These are phyloP conservation scores for Chloropsis hardwickii DNA, from an alignment of 2,113 vertebrate species.

Conservation along the genomic window DNA sequence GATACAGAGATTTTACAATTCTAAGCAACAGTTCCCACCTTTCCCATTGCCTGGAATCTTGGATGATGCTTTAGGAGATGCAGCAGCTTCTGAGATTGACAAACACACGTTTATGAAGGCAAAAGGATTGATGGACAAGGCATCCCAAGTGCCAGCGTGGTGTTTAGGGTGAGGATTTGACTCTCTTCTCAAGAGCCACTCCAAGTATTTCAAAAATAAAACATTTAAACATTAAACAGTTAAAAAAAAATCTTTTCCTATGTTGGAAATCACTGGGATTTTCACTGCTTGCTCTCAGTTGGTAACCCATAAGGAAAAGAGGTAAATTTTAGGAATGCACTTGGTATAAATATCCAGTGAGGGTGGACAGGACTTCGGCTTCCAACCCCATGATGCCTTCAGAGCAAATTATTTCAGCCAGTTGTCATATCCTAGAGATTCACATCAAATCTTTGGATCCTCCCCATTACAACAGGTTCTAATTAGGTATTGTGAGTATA, in stretches of 20 bases:
- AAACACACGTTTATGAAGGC: background rate
- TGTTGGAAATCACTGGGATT: background rate
- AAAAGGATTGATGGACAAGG: background rate
- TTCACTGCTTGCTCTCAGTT: background rate
- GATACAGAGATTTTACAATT: conserved; percentile 65
- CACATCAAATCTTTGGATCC: background rate
- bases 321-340: background rate
- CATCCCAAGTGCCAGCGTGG: background rate
- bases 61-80: background rate
- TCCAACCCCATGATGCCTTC: background rate
- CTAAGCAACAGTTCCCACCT: conserved; percentile 60
- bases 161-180: background rate
- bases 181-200: background rate
- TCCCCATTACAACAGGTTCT: background rate
- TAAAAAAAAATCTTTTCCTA: background rate
- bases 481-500: background rate
- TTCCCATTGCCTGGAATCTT: background rate
- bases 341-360: background rate
- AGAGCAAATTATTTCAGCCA: background rate
- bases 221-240: too few species aligned
- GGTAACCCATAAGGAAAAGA: background rate
- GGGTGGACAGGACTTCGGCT: background rate
- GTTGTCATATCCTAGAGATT: background rate
- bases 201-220: background rate
- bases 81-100: background rate